These are phyloP conservation scores for Acleris laterana DNA, from an alignment of 2,888 invertebrate species.

Conservation along the genomic window DNA sequence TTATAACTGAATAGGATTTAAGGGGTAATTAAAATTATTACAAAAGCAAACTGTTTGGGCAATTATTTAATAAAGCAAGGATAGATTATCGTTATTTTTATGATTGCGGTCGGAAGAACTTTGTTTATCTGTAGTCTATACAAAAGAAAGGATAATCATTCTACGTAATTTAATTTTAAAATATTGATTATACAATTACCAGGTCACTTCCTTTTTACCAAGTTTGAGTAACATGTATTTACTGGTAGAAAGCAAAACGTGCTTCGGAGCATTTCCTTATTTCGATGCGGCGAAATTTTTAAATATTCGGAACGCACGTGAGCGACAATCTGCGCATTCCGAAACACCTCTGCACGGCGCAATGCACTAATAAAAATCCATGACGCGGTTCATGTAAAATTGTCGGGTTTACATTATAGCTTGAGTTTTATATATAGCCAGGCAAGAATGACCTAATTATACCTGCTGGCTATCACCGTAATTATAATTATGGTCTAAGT, in stretches of 20 bases:
- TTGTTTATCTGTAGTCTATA: too few species aligned
- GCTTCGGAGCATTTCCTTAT: conserved; percentile 25
- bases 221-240: conserved; percentile 12
- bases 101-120: too few species aligned
- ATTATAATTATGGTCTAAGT: too few species aligned
- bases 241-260: conserved; percentile 30
- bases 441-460: too few species aligned
- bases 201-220: conserved; percentile 11
- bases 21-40: not conserved
- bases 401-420: not conserved
- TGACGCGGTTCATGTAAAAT: conserved; percentile 19
- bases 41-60: not conserved
- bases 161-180: not conserved
- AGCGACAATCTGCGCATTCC: conserved; percentile 25
- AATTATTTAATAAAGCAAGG: not conserved
- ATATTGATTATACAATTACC: conserved; percentile 8
- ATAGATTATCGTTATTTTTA: too few species aligned
- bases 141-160: too few species aligned
- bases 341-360: conserved; percentile 13
- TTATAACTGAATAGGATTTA: not conserved
- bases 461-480: too few species aligned
- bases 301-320: conserved; percentile 29
- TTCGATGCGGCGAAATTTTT: conserved; percentile 17
- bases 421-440: not conserved
- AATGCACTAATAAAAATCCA: conserved; percentile 29